Evolutionary conservation across 2,797 vertebrate species (phyloP).

Genomic region (Sebastes miniatus): DNA sequence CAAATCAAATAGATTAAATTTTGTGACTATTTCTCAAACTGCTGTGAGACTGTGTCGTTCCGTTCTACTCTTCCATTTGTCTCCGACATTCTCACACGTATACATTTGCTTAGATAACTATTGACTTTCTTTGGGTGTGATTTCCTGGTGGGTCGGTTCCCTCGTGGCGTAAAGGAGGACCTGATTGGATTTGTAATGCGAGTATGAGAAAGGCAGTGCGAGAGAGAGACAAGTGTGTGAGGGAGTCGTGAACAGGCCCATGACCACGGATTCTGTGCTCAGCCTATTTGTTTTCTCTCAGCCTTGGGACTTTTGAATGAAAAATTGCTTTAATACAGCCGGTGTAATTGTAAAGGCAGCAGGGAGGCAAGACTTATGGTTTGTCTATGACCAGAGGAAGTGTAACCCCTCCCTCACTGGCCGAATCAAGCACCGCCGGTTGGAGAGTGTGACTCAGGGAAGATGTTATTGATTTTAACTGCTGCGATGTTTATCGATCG

Average conservation of each 20-base stretch:
- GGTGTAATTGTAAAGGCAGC: conserved; percentile 58
- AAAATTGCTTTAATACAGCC: conserved; percentile 69
- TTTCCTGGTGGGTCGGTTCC: conserved; percentile 52
- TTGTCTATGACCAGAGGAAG: conserved; percentile 37
- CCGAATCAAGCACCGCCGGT: conserved; percentile 18
- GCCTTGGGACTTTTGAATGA: conserved; percentile 64
- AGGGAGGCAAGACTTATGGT: conserved; percentile 46
- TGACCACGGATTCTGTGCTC: conserved; percentile 26
- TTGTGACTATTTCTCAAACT: no score
- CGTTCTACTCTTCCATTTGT: neutral
- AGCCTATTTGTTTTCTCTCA: conserved; percentile 36
- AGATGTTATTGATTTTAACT: conserved; percentile 51
- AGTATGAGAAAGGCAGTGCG: conserved; percentile 6
- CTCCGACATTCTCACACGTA: conserved; percentile 4
- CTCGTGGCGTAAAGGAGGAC: neutral
- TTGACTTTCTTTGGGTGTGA: conserved; percentile 53
- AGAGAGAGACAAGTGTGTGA: conserved; percentile 10
- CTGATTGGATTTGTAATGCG: conserved; percentile 32
- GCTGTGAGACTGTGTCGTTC: neutral
- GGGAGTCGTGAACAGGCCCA: conserved; percentile 24
- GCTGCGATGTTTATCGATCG: conserved; percentile 41
- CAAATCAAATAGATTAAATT: no score
- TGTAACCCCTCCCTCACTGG: conserved; percentile 6
- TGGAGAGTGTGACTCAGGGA: conserved; percentile 44
- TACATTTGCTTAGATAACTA: conserved; percentile 54